phyloP scores from a whole-genome alignment of 2,888 invertebrate genomes.

The Pseudococcus longispinus region DNA sequence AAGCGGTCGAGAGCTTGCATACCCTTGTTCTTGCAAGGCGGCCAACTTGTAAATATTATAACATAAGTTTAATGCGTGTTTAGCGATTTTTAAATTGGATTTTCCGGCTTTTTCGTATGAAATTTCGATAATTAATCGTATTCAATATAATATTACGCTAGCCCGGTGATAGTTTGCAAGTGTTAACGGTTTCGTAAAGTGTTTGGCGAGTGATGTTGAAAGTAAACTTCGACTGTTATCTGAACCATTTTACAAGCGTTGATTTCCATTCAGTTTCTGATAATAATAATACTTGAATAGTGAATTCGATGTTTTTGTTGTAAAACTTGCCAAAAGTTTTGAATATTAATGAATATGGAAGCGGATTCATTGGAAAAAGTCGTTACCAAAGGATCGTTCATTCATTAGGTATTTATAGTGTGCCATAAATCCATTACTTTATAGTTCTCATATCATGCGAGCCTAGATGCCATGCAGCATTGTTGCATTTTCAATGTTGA shows the following conservation, averaged over 20 bases:
- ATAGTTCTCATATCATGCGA: neutral
- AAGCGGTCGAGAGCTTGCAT: slow-evolving; percentile 57
- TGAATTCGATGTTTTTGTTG: neutral
- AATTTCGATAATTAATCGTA: neutral
- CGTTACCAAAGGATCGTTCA: neutral
- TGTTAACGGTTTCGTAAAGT: neutral
- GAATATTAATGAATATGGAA: neutral
- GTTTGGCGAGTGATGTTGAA: slow-evolving; percentile 53
- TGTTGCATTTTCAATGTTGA: neutral
- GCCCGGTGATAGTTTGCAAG: neutral
- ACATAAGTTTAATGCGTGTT: slow-evolving; percentile 24
- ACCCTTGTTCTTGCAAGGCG: slow-evolving; percentile 52
- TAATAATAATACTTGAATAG: slow-evolving; percentile 51
- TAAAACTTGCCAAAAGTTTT: neutral
- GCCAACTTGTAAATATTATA: slow-evolving; percentile 53
- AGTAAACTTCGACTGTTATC: slow-evolving; percentile 50
- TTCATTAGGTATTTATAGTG: slow-evolving; percentile 32
- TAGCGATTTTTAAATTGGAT: neutral
- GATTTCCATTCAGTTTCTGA: slow-evolving; percentile 49
- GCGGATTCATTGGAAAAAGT: neutral
- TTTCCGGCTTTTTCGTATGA: slow-evolving; percentile 26
- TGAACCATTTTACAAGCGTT: slow-evolving; percentile 52
- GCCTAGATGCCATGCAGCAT: neutral
- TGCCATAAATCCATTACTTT: neutral
- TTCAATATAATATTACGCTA: neutral